phyloP scores from a whole-genome alignment of 2,888 invertebrate genomes.

The Thymelicus lineola region DNA sequence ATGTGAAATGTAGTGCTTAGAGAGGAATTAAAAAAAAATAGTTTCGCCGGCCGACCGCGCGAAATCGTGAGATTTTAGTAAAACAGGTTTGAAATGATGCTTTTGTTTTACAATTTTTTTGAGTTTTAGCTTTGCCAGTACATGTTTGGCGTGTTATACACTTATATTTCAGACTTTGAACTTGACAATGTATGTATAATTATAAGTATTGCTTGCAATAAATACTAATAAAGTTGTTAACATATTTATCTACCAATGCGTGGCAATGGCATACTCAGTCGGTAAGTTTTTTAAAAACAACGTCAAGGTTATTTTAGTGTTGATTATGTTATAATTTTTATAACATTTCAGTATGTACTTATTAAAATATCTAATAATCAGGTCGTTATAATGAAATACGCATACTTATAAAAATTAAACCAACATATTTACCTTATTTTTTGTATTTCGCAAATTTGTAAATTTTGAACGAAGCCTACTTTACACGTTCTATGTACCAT shows the following conservation, averaged over 20 bases:
- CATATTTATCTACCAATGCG: constrained; percentile 16
- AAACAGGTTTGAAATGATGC: constrained; percentile 59
- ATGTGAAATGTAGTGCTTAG: constrained; percentile 38
- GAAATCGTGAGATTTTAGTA: constrained; percentile 70
- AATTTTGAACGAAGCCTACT: too few relatives aligned
- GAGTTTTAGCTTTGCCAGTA: constrained; percentile 53
- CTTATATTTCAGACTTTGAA: constrained; percentile 6
- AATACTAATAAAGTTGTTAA: not conserved
- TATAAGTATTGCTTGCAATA: not conserved
- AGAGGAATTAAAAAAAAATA: constrained; percentile 54
- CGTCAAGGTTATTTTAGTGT: constrained; percentile 4
- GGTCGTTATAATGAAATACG: too few relatives aligned
- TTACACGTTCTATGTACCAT: too few relatives aligned
- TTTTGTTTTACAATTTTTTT: constrained; percentile 57
- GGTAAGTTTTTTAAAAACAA: constrained; percentile 15
- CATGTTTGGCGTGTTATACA: constrained; percentile 15
- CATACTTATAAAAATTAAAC: too few relatives aligned
- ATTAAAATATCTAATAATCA: too few relatives aligned
- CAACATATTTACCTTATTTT: too few relatives aligned
- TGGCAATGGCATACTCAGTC: constrained; percentile 18
- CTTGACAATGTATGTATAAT: not conserved
- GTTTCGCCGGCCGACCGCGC: constrained; percentile 59
- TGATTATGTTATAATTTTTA: too few relatives aligned
- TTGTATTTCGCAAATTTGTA: too few relatives aligned
- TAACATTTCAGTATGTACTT: too few relatives aligned